phyloP scores from a whole-genome alignment of 53 echinoderm and acorn worm genomes.

The Stichopus horrens region DNA sequence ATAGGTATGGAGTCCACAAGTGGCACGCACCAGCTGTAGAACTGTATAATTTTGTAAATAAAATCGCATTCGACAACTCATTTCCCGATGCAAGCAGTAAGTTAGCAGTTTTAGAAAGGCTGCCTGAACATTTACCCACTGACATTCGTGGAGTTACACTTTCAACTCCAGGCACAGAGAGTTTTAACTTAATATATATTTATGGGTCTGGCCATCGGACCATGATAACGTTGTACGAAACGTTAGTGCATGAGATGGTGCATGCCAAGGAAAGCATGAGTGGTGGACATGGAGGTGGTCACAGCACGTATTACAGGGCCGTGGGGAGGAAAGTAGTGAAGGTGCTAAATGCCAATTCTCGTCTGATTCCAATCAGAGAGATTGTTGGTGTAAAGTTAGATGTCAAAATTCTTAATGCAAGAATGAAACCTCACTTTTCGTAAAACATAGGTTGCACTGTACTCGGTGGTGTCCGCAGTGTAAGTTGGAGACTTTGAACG shows the following conservation, averaged over 20 bases:
- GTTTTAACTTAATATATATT: slow-evolving; percentile 7
- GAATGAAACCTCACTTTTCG: too few relatives aligned
- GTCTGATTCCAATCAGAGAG: background rate
- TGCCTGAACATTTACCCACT: background rate
- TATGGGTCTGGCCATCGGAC: background rate
- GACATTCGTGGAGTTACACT: background rate
- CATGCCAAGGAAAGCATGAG: background rate
- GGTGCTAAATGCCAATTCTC: background rate
- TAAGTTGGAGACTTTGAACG: too few relatives aligned
- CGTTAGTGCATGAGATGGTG: slow-evolving; percentile 18
- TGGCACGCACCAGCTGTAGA: background rate
- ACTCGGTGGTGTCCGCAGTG: too few relatives aligned
- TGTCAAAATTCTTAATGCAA: too few relatives aligned
- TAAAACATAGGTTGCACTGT: too few relatives aligned
- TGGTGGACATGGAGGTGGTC: background rate
- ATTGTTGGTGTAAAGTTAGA: too few relatives aligned
- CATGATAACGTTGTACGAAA: background rate
- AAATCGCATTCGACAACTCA: background rate
- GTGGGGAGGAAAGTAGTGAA: background rate
- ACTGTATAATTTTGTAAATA: slow-evolving; percentile 9
- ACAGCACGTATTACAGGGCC: background rate
- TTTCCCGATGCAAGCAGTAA: slow-evolving; percentile 20
- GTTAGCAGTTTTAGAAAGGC: background rate
- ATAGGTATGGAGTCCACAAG: slow-evolving; percentile 9
- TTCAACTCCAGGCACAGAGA: background rate